These are phyloP conservation scores for Nephrotoma appendiculata DNA, from an alignment of 2,888 invertebrate species.

Conservation along the genomic window DNA sequence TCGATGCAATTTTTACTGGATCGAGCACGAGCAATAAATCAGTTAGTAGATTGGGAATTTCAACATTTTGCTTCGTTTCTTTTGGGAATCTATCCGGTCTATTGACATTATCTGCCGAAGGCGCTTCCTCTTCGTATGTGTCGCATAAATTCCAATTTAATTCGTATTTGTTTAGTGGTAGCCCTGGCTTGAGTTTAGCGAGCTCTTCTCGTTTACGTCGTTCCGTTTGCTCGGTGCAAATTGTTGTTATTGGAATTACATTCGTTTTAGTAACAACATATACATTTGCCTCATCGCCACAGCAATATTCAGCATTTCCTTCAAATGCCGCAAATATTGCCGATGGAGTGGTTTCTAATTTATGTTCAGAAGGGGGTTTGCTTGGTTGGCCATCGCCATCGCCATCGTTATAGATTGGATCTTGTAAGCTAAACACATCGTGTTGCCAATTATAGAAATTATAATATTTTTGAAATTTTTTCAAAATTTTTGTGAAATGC, in stretches of 20 bases:
- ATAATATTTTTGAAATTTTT: not conserved
- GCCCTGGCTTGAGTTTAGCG: not conserved
- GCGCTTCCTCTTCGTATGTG: not conserved
- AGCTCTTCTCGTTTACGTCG: not conserved
- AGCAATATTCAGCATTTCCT: not conserved
- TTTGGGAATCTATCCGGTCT: not conserved
- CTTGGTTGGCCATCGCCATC: not conserved
- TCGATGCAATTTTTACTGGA: not conserved
- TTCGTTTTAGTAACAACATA: not conserved
- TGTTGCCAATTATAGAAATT: not conserved
- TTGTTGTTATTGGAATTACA: not conserved
- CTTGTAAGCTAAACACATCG: not conserved
- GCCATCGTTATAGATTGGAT: not conserved
- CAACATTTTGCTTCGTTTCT: not conserved
- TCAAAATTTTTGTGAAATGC: not conserved
- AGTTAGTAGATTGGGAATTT: not conserved
- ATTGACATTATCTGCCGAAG: not conserved
- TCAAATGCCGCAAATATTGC: not conserved
- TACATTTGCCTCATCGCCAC: not conserved
- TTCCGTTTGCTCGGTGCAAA: not conserved
- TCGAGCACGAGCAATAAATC: not conserved
- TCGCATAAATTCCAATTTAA: not conserved
- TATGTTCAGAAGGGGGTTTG: not conserved
- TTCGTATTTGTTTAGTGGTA: not conserved
- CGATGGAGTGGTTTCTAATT: not conserved